These are phyloP conservation scores for Gastrophryne carolinensis DNA, from an alignment of 2,797 vertebrate species.

Conservation along the genomic window DNA sequence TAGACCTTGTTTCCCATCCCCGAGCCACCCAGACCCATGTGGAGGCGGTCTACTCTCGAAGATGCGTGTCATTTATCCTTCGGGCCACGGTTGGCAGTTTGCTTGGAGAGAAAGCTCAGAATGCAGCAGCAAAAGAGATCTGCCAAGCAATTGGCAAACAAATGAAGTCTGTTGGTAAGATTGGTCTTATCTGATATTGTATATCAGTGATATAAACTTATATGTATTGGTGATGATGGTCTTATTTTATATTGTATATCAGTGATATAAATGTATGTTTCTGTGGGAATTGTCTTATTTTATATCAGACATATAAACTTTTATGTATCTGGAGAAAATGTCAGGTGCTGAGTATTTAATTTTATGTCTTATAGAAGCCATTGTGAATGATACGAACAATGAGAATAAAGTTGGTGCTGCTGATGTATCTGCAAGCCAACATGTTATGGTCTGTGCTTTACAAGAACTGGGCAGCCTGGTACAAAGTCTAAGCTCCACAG, in stretches of 20 bases:
- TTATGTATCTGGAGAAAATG: no score
- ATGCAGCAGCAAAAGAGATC: constrained; percentile 96
- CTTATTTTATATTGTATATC: no score
- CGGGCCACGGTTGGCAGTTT: constrained; percentile 93
- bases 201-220: no score
- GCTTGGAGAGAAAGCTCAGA: constrained; percentile 96
- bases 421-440: constrained; percentile 94
- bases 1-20: constrained; percentile 94
- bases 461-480: constrained; percentile 95
- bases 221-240: no score
- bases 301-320: no score
- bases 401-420: constrained; percentile 90
- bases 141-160: constrained; percentile 97
- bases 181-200: constrained; percentile 6
- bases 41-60: constrained; percentile 95
- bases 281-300: no score
- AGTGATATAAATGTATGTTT: no score
- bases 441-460: constrained; percentile 97
- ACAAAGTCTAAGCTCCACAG: constrained; percentile 92
- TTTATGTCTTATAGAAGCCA: constrained; percentile 78
- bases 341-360: background rate
- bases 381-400: constrained; percentile 89
- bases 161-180: constrained; percentile 98
- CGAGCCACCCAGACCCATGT: constrained; percentile 96
- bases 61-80: constrained; percentile 96